These are phyloP conservation scores for Pocillopora meandrina DNA, from an alignment of 92 coral and sea anemone species.

Conservation along the genomic window DNA sequence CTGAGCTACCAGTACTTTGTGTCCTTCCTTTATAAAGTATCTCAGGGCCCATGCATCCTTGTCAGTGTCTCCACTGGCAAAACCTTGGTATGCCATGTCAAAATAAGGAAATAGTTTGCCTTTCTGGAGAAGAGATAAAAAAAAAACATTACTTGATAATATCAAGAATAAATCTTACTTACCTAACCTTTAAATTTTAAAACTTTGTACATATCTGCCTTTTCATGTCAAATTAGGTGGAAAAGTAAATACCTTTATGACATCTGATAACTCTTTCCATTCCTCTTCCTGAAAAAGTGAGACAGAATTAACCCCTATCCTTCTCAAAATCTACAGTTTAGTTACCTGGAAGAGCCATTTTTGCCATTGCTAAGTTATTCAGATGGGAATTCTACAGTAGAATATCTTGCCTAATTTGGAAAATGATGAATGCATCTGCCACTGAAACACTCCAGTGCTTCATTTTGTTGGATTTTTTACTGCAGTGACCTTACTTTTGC, in stretches of 20 bases:
- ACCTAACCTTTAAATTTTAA: no score
- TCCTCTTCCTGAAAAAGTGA: conserved; percentile 70
- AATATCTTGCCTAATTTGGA: no score
- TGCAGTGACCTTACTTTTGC: no score
- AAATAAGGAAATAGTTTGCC: conserved; percentile 89
- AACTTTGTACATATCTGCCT: no score
- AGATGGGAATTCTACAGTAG: no score
- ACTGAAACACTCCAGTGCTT: not conserved
- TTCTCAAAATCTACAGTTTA: not conserved
- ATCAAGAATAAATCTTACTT: no score
- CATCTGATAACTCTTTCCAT: conserved; percentile 90
- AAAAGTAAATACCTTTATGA: conserved; percentile 74
- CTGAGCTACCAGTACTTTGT: conserved; percentile 82
- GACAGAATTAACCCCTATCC: not conserved
- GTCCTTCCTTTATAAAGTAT: conserved; percentile 87
- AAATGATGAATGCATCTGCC: no score
- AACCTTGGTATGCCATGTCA: conserved; percentile 99
- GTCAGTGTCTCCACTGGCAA: conserved; percentile 95
- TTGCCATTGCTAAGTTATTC: no score
- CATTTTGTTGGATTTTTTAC: no score
- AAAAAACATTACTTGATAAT: no score
- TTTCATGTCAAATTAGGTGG: not conserved
- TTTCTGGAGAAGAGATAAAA: conserved; percentile 50
- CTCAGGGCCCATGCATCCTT: conserved; percentile 94
- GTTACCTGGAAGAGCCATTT: no score